Evolutionary conservation across 2,113 vertebrate species (phyloP), one percentile per base, ranked within the genome.

Genomic region (Muntiacus reevesi): DNA sequence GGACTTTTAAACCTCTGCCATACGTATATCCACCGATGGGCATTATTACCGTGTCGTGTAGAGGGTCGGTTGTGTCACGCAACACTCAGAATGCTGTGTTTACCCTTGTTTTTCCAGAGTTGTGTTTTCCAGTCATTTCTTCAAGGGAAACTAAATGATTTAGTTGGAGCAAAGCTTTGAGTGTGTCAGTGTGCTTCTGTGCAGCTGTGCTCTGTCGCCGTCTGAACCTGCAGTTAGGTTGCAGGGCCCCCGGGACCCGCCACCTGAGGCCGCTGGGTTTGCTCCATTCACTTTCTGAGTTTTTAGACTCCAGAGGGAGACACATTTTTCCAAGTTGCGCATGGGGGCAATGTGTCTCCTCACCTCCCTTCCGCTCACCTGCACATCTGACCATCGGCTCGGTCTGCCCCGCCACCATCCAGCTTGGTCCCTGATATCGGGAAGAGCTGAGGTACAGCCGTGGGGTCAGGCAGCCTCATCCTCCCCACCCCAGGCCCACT

Each of bases 41-140:
- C 99, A 99, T 99, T 99, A 99, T 99, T 99, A 98, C 99, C 99
- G 98, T 99, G 99, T 98, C 99, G 99, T 99, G 98, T 99, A 98
- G 98, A 99, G 98, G 98, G 98, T 99, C 98, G 91, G 84, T 98
- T 97, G 98, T 99, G 99, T 99, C 99, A 98, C 98, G 98, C 99
- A 99, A 99, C 99, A 98, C 98, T 98, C 98, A 99, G 98, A 98
- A 98, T 97, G 98, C 98, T 96, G 97, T 98, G 98, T 98, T 98
- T 96, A 95, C 98, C 98, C 97, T 99, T 99, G 98, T 98, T 99
- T 99, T 98, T 99, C 98, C 98, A 98, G 99, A 98, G 94, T 97
- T 98, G 97, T 98, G 96, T 98, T 98, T 97, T 97, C 98, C 97
- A 97, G 97, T 92, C 96, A 94, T 97, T 98, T 98, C 98, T 98